These are phyloP conservation scores for Glyphotaelius pellucidus DNA, from an alignment of 2,888 invertebrate species.

Conservation along the genomic window DNA sequence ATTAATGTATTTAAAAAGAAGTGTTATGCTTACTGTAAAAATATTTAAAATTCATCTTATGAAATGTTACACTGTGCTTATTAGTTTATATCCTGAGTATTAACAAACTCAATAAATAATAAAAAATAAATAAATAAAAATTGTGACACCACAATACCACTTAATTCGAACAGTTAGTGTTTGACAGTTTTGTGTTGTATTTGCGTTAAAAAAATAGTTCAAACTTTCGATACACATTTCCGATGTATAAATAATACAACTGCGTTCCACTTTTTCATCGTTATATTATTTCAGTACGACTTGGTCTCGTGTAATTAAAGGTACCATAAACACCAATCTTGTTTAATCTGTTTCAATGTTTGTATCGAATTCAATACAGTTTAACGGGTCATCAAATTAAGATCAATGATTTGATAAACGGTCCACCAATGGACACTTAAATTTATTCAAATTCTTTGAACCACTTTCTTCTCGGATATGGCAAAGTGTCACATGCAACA, in stretches of 20 bases:
- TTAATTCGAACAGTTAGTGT: no score
- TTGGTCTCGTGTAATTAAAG: neutral
- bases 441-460: neutral
- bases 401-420: slow-evolving; percentile 2
- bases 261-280: neutral
- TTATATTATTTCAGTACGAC: neutral
- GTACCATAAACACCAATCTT: neutral
- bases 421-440: neutral
- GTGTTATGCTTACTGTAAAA: no score
- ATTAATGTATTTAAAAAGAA: no score
- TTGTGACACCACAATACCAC: no score
- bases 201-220: neutral
- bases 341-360: neutral
- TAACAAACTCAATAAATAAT: no score
- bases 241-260: neutral
- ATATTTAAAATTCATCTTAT: no score
- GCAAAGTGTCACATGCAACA: neutral
- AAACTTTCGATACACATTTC: neutral
- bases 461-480: neutral
- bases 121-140: no score
- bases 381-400: neutral
- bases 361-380: neutral
- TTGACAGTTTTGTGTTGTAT: no score
- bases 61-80: no score
- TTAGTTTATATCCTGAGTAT: no score